A percentile compares a stretch with the other conserved stretches of the same genome.
phyloP scores from a whole-genome alignment of 2,797 vertebrate species.

The Cercopithecus petaurista region DNA sequence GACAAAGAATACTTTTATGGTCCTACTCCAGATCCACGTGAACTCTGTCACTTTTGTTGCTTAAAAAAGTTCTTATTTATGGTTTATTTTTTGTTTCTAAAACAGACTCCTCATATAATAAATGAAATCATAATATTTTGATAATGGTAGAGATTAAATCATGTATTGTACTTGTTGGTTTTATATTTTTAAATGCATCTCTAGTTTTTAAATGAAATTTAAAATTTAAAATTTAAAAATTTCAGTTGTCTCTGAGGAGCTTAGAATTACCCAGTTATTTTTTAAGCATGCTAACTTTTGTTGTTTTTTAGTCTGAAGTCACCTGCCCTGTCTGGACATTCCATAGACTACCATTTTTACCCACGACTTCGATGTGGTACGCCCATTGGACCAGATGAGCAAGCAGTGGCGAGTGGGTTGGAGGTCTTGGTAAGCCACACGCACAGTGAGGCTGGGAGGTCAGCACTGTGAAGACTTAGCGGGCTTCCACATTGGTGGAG shows the following conservation, averaged over 20 bases:
- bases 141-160: background rate
- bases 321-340: background rate
- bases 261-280: background rate
- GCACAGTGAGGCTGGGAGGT: background rate
- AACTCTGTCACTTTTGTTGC: background rate
- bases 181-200: slow-evolving; percentile 14
- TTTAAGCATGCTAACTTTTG: background rate
- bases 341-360: background rate
- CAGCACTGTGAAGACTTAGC: background rate
- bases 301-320: background rate
- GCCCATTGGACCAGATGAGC: background rate
- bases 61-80: background rate
- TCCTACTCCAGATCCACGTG: background rate
- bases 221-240: background rate
- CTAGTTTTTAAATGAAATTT: slow-evolving; percentile 40
- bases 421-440: background rate
- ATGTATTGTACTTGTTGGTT: background rate
- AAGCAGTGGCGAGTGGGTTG: background rate
- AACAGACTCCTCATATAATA: background rate
- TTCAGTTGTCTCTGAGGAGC: background rate
- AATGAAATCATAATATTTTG: background rate
- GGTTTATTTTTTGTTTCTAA: slow-evolving; percentile 32
- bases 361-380: rapidly evolving
- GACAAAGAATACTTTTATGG: background rate
- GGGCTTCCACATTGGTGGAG: background rate